Evolutionary conservation across 2,888 invertebrate species (phyloP).

Genomic region (Clusia tigrina): DNA sequence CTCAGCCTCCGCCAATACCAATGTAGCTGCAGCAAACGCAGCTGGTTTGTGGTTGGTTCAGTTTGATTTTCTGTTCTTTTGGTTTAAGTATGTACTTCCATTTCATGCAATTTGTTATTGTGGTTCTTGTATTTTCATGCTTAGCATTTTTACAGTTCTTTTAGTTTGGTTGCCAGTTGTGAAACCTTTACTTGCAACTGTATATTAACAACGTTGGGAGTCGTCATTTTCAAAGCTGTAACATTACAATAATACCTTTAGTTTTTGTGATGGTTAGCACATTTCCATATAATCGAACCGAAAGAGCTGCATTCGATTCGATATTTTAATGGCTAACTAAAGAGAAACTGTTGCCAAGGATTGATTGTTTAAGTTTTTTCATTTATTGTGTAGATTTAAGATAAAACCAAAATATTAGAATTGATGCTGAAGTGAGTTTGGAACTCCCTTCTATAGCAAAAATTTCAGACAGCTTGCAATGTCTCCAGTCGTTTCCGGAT

Average conservation of each 20-base stretch:
- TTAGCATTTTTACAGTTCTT: background rate
- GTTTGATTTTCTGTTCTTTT: background rate
- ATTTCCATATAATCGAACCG: too few relatives aligned
- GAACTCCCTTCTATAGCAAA: too few relatives aligned
- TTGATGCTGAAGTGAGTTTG: too few relatives aligned
- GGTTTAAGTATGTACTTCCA: background rate
- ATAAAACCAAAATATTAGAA: too few relatives aligned
- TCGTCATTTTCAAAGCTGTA: background rate
- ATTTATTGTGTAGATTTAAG: too few relatives aligned
- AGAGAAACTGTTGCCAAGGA: too few relatives aligned
- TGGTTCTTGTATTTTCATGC: background rate
- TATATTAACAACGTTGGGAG: conserved; percentile 1
- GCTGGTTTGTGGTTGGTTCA: conserved; percentile 4
- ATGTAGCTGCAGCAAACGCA: background rate
- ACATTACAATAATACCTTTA: conserved; percentile 2
- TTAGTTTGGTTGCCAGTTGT: background rate
- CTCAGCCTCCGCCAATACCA: background rate
- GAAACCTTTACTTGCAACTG: conserved; percentile 17
- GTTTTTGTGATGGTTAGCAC: too few relatives aligned
- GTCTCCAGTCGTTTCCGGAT: too few relatives aligned
- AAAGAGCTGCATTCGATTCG: too few relatives aligned
- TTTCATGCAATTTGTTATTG: background rate
- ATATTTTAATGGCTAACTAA: too few relatives aligned
- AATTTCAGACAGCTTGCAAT: too few relatives aligned
- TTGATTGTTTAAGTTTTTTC: too few relatives aligned